Base-by-base conservation (phyloP, 2,113 vertebrate species). In the Polypterus senegalus region DNA sequence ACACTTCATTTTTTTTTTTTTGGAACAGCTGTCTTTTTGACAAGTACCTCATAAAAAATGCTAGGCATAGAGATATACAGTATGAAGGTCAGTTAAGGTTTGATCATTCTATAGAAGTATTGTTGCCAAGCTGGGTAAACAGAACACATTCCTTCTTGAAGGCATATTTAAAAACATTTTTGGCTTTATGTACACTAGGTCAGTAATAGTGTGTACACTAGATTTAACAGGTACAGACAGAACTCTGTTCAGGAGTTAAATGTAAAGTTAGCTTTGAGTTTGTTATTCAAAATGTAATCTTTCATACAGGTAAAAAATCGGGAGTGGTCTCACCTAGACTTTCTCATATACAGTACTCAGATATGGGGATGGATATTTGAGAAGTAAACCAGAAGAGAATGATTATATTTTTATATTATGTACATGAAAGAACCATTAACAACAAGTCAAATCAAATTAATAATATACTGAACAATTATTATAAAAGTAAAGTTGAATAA, bases 51-150 rank as follows among this genome's bases (percentile, higher is more conserved):
- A 49, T 7, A 79, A 75, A 62, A 60, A 60, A 27, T 9, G 1
- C 0, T 57, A 51, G 49, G 54, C 52, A 55, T 47, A 48, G 57
- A 54, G 56, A 67, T 65, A 60, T 68, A 69, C 9, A 1, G 27
- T 27, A 27, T 27, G 58, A 62, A 63, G 70, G 65, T 44, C 56
- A 57, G n/a, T 57, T 27, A 9, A 71, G 69, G 69, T 67, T 72
- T 62, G 51, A 49, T 57, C 54, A 47, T 47, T 57, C 54, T 46
- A 61, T 60, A 61, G 57, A 55, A 63, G 66, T 69, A 65, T 75
- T 52, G 61, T 49, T 83, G 70, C 80, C 72, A 77, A 72, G 68
- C 60, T 56, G 71, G 60, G 63, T 43, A 74, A 71, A 79, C 74
- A 69, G 47, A 76, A 61, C 65, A 65, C 63, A 71, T 83, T 79